These are phyloP conservation scores for Dipodomys spectabilis DNA, from an alignment of 2,113 vertebrate species.

Conservation along the genomic window DNA sequence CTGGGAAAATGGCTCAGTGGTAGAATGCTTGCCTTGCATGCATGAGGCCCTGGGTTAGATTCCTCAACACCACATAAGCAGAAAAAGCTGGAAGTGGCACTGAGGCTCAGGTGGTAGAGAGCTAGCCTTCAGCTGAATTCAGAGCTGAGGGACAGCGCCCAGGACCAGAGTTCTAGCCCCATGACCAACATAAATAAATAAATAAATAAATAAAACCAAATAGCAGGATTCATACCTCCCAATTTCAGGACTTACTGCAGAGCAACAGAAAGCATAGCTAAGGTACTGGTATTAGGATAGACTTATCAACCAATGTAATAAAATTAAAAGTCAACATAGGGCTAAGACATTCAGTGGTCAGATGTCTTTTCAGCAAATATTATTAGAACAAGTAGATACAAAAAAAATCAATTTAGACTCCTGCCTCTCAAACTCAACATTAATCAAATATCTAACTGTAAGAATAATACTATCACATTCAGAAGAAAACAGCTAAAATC, in stretches of 20 bases:
- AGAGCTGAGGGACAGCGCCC: too few relatives aligned
- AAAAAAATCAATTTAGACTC: not conserved
- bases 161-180: too few relatives aligned
- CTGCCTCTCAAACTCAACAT: not conserved
- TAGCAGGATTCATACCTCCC: not conserved
- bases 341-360: not conserved
- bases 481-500: not conserved
- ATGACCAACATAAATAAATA: too few relatives aligned
- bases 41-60: too few relatives aligned
- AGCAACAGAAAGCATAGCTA: not conserved
- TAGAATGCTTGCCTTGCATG: too few relatives aligned
- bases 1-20: too few relatives aligned
- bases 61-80: too few relatives aligned
- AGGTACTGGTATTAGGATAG: not conserved
- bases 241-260: constrained; percentile 7
- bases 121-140: too few relatives aligned
- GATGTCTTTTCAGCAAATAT: not conserved
- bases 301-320: not conserved
- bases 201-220: too few relatives aligned
- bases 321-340: not conserved
- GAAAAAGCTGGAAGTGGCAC: too few relatives aligned
- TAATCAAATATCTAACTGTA: not conserved
- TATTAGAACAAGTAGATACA: not conserved
- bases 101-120: too few relatives aligned
- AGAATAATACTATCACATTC: not conserved